Base-by-base conservation (phyloP, 2,797 vertebrate species). In the Halcyon smyrnensis region DNA sequence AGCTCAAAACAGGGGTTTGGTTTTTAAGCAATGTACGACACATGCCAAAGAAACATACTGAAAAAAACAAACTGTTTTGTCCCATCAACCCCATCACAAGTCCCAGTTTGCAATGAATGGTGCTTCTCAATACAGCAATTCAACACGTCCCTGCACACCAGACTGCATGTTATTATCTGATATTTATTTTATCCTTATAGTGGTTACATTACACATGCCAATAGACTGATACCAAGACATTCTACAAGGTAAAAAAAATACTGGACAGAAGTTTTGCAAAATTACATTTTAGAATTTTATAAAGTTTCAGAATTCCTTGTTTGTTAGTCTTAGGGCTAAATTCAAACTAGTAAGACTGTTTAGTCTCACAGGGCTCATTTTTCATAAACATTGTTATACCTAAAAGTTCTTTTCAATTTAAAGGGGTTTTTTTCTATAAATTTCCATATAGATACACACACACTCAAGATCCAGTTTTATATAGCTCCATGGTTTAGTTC, bases 31-130 rank as follows among this genome's bases (percentile, higher is more conserved):
- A 77, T 2, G 19, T 12, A 65, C 28, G 20, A 59, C 39, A 41
- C 14, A 8, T 19, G 27, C 17, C 43, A 78, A 93, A 74, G 16
- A 25, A 59, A 59, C 19, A 11, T 17, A 43, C 24, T 34, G 30
- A 71, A 76, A 86, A 87, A 37, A 27, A 14, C 24, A 50, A 24
- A 43, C 2, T 34, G 9, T 13, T 71, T 57, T 20, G 3, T 48
- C 16, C 12, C 28, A 89, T 17, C 63, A 34, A 45, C 14, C 20
- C 69, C 12, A 82, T 45, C 74, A 43, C 16, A 41, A 45, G 10
- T 30, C 41, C 28, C 27, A 82, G 16, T 36, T 34, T 43, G 21
- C 37, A 94, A 62, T 11, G 27, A 30, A 83, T 0, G 0, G 6
- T 23, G 18, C 23, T 48, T 62, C 8, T 56, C 76, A 79, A 12